Percentiles rank a stretch among this genome's conserved stretches.
phyloP scores from a whole-genome alignment of 2,888 invertebrate genomes.

The Acleris laterana region DNA sequence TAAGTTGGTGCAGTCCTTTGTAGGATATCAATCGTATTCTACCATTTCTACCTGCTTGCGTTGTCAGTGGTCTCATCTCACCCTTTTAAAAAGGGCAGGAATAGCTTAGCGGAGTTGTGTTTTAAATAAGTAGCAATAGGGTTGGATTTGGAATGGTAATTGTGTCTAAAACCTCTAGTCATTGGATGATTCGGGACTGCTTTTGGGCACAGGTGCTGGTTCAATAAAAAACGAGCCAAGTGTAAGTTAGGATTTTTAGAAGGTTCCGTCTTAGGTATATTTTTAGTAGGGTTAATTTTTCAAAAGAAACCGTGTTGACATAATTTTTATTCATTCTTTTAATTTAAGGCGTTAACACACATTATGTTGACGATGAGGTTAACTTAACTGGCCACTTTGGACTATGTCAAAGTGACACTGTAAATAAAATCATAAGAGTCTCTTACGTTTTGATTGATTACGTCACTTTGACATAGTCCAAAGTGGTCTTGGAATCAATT shows the following conservation, averaged over 20 bases:
- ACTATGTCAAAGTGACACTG: too few relatives aligned
- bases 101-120: conserved; percentile 40
- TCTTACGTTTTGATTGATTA: too few relatives aligned
- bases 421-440: too few relatives aligned
- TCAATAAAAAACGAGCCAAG: conserved; percentile 56
- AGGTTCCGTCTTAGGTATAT: not conserved
- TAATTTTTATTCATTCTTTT: too few relatives aligned
- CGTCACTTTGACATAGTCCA: too few relatives aligned
- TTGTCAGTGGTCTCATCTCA: conserved; percentile 69
- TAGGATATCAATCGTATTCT: conserved; percentile 75
- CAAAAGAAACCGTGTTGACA: too few relatives aligned
- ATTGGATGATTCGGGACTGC: conserved; percentile 66
- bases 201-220: conserved; percentile 73
- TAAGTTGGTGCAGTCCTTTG: conserved; percentile 21
- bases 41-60: conserved; percentile 78
- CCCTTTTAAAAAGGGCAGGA: conserved; percentile 60
- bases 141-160: conserved; percentile 33
- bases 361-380: too few relatives aligned
- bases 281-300: too few relatives aligned
- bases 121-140: rapidly evolving
- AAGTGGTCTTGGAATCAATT: too few relatives aligned
- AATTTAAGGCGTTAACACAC: too few relatives aligned
- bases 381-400: too few relatives aligned
- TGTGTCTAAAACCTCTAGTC: conserved; percentile 62
- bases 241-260: not conserved